phyloP scores from a whole-genome alignment of 2,888 invertebrate genomes.

The Dolichopus griseipennis region DNA sequence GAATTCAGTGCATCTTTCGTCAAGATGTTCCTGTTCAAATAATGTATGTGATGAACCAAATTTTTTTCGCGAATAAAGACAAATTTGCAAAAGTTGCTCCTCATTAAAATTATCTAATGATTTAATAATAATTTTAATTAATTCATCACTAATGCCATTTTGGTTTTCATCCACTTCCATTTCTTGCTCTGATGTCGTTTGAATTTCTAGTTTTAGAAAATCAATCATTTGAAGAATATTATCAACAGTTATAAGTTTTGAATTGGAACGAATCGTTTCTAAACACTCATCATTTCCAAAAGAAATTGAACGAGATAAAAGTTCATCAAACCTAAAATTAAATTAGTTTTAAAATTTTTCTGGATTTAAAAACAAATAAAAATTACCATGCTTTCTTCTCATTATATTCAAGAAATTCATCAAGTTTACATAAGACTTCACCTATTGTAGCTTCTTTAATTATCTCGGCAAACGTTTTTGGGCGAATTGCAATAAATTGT shows the following conservation, averaged over 20 bases:
- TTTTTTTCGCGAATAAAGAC: constrained; percentile 24
- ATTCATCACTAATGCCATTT: constrained; percentile 21
- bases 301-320: constrained; percentile 28
- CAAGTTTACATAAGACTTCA: constrained; percentile 29
- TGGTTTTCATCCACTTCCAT: constrained; percentile 22
- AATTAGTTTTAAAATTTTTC: background rate
- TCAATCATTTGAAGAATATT: constrained; percentile 28
- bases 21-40: constrained; percentile 24
- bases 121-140: constrained; percentile 24
- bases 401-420: constrained; percentile 22
- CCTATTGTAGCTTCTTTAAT: constrained; percentile 30
- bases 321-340: constrained; percentile 26
- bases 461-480: constrained; percentile 28
- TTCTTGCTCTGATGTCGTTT: background rate
- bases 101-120: constrained; percentile 26
- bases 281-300: constrained; percentile 34
- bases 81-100: constrained; percentile 24
- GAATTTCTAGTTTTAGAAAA: constrained; percentile 19
- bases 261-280: constrained; percentile 27
- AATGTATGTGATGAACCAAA: constrained; percentile 24
- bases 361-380: background rate
- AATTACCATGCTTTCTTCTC: constrained; percentile 24
- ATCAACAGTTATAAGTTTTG: constrained; percentile 25
- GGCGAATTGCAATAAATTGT: constrained; percentile 29
- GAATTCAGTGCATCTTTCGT: constrained; percentile 27